A percentile compares a stretch with the other conserved stretches of the same genome.
phyloP scores from a whole-genome alignment of 2,888 invertebrate species.

The Graphium colonna region DNA sequence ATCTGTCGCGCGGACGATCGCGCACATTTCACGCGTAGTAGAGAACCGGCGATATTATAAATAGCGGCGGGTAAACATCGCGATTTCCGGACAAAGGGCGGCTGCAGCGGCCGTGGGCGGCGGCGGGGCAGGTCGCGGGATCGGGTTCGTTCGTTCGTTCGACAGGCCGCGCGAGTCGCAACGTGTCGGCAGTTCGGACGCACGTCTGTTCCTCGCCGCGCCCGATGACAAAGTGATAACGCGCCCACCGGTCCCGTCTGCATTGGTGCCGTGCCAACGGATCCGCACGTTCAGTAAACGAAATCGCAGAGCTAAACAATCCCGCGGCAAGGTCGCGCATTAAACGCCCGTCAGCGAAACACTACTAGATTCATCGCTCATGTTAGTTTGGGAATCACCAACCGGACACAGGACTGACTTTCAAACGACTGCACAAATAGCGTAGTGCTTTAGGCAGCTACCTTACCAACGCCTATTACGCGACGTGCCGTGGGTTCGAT shows the following conservation, averaged over 20 bases:
- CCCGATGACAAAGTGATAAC: conserved; percentile 64
- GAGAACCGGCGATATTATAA: conserved; percentile 53
- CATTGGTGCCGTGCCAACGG: conserved; percentile 56
- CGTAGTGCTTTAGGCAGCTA: too few species aligned
- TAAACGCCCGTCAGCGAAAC: conserved; percentile 29
- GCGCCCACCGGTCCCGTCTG: conserved; percentile 48
- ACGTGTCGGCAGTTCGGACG: conserved; percentile 56
- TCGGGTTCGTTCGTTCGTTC: conserved; percentile 70
- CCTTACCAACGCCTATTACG: too few species aligned
- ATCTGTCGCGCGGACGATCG: conserved; percentile 53
- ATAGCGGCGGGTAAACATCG: conserved; percentile 44
- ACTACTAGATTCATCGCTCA: neutral
- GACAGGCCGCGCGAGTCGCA: conserved; percentile 50
- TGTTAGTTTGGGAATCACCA: neutral
- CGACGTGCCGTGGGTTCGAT: too few species aligned
- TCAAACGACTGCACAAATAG: too few species aligned
- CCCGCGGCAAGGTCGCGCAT: conserved; percentile 44
- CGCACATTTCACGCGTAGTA: conserved; percentile 55
- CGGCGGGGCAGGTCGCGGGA: conserved; percentile 44
- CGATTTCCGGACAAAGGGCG: conserved; percentile 36
- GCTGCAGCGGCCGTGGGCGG: conserved; percentile 29
- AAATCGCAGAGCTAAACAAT: conserved; percentile 49
- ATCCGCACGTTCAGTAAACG: too few species aligned
- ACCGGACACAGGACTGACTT: too few species aligned
- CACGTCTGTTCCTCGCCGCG: conserved; percentile 53